phyloP scores from a whole-genome alignment of 2,888 invertebrate genomes.

The Bibio marci region DNA sequence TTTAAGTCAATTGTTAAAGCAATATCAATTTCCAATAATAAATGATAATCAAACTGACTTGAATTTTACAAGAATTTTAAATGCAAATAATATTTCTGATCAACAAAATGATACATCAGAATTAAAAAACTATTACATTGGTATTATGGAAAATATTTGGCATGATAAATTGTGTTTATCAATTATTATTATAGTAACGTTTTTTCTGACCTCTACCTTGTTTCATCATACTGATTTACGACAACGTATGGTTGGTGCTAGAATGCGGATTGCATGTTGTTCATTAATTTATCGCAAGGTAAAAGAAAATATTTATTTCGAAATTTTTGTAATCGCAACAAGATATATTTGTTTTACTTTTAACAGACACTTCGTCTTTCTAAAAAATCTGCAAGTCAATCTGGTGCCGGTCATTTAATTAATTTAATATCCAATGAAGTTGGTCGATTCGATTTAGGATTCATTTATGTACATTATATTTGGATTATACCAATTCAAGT shows the following conservation, averaged over 20 bases:
- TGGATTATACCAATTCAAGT: slow-evolving; percentile 67
- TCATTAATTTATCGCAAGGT: slow-evolving; percentile 52
- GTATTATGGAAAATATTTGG: slow-evolving; percentile 16
- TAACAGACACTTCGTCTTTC: slow-evolving; percentile 47
- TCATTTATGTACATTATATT: slow-evolving; percentile 68
- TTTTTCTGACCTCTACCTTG: slow-evolving; percentile 21
- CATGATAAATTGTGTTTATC: slow-evolving; percentile 24
- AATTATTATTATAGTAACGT: slow-evolving; percentile 20
- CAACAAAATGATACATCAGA: no score
- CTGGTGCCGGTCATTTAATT: slow-evolving; percentile 76
- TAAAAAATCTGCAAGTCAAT: slow-evolving; percentile 48
- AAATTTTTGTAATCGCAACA: no score
- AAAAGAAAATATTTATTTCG: slow-evolving; percentile 8
- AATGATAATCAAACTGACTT: no score
- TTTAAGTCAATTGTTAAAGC: slow-evolving; percentile 19
- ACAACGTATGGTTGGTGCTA: slow-evolving; percentile 36
- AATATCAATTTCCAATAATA: slow-evolving; percentile 18
- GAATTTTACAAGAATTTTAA: neutral
- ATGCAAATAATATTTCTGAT: neutral
- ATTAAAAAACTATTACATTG: no score
- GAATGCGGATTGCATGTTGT: slow-evolving; percentile 46
- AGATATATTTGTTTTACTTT: neutral
- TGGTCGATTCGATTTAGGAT: slow-evolving; percentile 73
- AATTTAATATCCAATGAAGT: slow-evolving; percentile 91
- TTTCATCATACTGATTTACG: slow-evolving; percentile 28